Evolutionary conservation across 2,797 vertebrate species (phyloP), one percentile per base, ranked within the genome.

Genomic region (Acipenser ruthenus): DNA sequence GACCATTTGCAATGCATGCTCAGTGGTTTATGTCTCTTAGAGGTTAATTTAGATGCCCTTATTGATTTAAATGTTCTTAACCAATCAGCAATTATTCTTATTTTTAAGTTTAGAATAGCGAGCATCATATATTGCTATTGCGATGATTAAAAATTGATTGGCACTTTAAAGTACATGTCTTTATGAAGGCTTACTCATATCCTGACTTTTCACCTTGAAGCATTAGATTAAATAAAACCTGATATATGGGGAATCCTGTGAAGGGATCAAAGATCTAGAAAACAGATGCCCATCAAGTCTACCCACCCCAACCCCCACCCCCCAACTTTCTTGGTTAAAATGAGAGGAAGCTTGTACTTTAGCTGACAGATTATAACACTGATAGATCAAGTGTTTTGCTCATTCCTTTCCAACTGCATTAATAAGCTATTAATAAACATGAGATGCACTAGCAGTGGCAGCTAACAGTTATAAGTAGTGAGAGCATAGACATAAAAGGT

Each of bases 141-240:
- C 48, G 62, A 69, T 62, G 51, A 66, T 66, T 65, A 66, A 60
- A 66, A 69, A 66, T 62, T 50, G 68, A 65, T 65, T 68, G 63
- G 49, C 56, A 13, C 55, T 64, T 52, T 59, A 8, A 63, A 63
- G 23, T 66, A 18, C 47, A 51, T 15, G 11, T 11, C 63, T n/a
- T 18, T 60, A 9, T 6, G 59, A 52, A 50, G 59, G 55, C 65
- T 23, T 50, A 60, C 65, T 62, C 68, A 55, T 62, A 65, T 69
- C 48, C 13, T 65, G 50, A 65, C 58, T 62, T 66, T 69, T 69
- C 53, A 77, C 77, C 74, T 71, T 23, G 66, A 76, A 83, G 83
- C 79, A 85, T 88, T 83, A 83, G 78, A 74, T 73, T 79, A 81
- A 87, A 87, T 86, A 82, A 88, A 85, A 82, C 73, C 65, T 83